phyloP scores from a whole-genome alignment of 2,797 vertebrate species.

The Melopsittacus undulatus region DNA sequence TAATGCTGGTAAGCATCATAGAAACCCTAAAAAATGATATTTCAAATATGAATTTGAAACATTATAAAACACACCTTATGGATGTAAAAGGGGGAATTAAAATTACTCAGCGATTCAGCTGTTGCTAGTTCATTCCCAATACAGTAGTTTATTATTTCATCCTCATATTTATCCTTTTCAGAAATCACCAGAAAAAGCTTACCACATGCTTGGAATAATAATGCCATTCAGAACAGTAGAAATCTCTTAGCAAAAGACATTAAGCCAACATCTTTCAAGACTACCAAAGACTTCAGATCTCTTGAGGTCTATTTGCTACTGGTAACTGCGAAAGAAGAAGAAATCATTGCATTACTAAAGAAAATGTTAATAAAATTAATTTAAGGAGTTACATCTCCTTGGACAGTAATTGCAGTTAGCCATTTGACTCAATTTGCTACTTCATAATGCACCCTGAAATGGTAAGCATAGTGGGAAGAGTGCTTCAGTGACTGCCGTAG shows the following conservation, averaged over 20 bases:
- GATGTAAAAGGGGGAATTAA: background rate
- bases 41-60: background rate
- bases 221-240: background rate
- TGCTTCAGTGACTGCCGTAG: background rate
- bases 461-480: background rate
- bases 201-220: background rate
- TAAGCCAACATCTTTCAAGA: background rate
- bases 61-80: background rate
- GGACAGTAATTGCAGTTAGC: background rate
- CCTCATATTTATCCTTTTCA: background rate
- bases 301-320: background rate
- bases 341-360: background rate
- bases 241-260: background rate
- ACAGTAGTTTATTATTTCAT: background rate
- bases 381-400: background rate
- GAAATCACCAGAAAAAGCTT: background rate
- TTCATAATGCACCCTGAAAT: background rate
- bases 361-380: background rate
- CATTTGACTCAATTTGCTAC: background rate
- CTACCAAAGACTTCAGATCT: background rate
- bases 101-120: background rate
- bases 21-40: background rate
- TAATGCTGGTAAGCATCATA: background rate
- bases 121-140: background rate
- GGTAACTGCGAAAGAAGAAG: background rate